Evolutionary conservation across 2,113 vertebrate genomes (phyloP).

Genomic region (Poicephalus meyeri): DNA sequence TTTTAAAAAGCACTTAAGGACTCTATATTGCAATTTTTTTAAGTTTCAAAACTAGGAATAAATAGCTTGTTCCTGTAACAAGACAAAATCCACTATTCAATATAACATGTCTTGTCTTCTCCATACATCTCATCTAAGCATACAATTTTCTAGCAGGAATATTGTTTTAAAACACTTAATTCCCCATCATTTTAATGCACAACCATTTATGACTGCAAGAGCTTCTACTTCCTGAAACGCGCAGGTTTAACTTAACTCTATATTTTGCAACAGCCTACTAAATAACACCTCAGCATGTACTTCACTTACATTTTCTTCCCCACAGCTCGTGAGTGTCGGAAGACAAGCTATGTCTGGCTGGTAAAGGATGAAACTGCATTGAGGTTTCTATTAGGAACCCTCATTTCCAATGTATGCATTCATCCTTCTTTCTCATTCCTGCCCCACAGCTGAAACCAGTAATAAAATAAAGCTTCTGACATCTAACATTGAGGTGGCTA

Average conservation of each 20-base stretch:
- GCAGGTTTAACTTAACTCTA: not conserved
- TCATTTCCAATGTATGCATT: not conserved
- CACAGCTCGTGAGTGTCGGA: not conserved
- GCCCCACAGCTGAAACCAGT: not conserved
- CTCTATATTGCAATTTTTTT: not conserved
- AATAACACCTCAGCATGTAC: not conserved
- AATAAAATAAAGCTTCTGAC: not conserved
- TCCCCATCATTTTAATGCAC: not conserved
- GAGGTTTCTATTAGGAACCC: not conserved
- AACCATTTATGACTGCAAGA: not conserved
- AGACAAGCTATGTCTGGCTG: not conserved
- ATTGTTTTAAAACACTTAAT: not conserved
- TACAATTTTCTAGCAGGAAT: not conserved
- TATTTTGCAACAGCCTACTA: not conserved
- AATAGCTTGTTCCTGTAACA: conserved; percentile 4
- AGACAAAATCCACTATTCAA: conserved; percentile 6
- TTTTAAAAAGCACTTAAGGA: conserved; percentile 24
- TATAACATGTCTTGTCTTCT: not conserved
- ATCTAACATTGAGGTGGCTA: not conserved
- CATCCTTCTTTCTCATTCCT: not conserved
- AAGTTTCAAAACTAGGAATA: conserved; percentile 36
- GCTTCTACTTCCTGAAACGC: not conserved
- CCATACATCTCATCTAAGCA: not conserved
- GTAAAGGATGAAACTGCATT: not conserved
- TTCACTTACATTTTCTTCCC: not conserved